Percentiles rank a stretch among this genome's conserved stretches.
Conservation (phyloP, 2,888 invertebrate species). For the Troides aeacus region DNA sequence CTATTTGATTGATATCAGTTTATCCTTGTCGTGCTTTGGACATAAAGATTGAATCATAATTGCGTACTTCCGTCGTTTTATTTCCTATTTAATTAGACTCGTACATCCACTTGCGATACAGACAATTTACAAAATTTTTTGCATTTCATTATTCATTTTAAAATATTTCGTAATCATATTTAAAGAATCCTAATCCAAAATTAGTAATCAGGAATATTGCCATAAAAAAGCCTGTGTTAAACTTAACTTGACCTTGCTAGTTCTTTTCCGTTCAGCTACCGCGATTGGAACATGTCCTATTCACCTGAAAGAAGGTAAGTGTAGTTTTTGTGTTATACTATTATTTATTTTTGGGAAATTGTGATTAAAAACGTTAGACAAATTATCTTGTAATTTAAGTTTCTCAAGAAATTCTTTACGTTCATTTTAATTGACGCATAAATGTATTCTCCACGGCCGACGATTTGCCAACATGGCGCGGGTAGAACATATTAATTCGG, state of each 20-base stretch:
- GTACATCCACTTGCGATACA: constrained; percentile 45
- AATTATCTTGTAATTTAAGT: constrained; percentile 31
- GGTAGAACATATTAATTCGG: constrained; percentile 63
- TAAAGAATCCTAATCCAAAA: constrained; percentile 34
- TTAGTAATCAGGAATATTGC: constrained; percentile 28
- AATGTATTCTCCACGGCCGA: constrained; percentile 61
- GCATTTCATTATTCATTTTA: constrained; percentile 48
- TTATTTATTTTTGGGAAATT: constrained; percentile 44
- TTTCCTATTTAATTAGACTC: constrained; percentile 55
- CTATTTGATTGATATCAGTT: neutral
- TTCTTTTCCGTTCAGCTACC: constrained; percentile 87
- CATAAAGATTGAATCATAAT: constrained; percentile 36
- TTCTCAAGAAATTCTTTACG: constrained; percentile 19
- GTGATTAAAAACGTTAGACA: constrained; percentile 36
- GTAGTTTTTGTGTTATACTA: constrained; percentile 54
- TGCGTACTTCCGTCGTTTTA: constrained; percentile 67
- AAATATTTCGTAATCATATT: constrained; percentile 48
- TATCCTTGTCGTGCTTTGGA: constrained; percentile 15
- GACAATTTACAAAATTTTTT: constrained; percentile 38
- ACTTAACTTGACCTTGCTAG: constrained; percentile 80
- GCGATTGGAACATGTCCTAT: constrained; percentile 91
- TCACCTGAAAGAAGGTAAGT: constrained; percentile 90
- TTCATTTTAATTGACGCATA: constrained; percentile 36
- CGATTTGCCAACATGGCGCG: constrained; percentile 80
- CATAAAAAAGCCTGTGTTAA: constrained; percentile 62